These are phyloP conservation scores for Falco columbarius DNA, from an alignment of 2,797 vertebrate species.

Conservation along the genomic window DNA sequence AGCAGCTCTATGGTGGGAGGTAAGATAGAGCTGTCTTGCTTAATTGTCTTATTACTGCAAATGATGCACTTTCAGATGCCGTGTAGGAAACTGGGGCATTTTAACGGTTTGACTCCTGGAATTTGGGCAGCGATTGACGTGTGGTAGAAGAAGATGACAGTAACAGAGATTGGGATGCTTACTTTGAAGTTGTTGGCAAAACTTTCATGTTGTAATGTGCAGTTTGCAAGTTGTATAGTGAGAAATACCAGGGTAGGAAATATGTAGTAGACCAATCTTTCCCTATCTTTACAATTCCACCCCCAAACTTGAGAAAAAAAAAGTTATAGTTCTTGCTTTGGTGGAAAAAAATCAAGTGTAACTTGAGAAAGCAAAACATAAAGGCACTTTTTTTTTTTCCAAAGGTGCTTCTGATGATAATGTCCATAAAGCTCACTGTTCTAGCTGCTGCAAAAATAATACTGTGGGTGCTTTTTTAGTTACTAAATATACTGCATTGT, in stretches of 20 bases:
- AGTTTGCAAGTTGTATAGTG: rapidly evolving
- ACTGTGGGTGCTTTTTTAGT: neutral
- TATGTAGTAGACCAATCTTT: neutral
- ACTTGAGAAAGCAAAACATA: neutral
- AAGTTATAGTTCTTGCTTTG: neutral
- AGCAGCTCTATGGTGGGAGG: neutral
- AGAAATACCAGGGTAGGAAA: neutral
- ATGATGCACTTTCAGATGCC: rapidly evolving
- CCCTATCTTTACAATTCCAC: neutral
- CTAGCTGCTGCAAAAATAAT: neutral
- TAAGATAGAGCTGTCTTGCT: neutral
- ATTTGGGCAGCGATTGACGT: neutral
- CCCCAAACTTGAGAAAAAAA: neutral
- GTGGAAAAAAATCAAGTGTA: neutral
- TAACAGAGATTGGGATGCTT: no score
- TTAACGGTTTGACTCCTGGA: rapidly evolving
- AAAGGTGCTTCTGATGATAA: neutral
- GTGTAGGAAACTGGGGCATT: neutral
- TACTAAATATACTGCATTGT: rapidly evolving
- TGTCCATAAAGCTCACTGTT: neutral
- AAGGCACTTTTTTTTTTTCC: neutral
- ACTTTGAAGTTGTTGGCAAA: rapidly evolving
- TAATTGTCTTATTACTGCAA: rapidly evolving
- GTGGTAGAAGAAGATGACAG: neutral
- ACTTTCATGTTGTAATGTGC: rapidly evolving